Conservation (phyloP, 2,888 invertebrate genomes). For the Bruchidius siliquastri region DNA sequence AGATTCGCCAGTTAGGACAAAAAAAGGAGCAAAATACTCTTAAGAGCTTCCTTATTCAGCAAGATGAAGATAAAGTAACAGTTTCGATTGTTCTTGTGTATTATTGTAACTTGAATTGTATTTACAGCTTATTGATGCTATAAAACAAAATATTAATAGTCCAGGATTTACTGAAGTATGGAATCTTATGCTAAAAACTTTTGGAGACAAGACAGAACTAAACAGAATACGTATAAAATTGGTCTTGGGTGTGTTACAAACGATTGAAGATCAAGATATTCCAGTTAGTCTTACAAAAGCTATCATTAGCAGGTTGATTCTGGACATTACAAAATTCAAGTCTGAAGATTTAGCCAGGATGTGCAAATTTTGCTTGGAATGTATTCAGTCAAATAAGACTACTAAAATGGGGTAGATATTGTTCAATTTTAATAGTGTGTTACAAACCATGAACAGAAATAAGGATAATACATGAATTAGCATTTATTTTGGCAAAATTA, state of each 20-base stretch:
- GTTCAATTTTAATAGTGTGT: too few species aligned
- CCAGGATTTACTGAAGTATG: conserved; percentile 34
- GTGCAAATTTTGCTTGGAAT: conserved; percentile 53
- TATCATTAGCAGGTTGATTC: conserved; percentile 50
- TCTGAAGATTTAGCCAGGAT: conserved; percentile 53
- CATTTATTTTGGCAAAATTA: too few species aligned
- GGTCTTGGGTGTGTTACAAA: conserved; percentile 31
- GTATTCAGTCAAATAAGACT: conserved; percentile 51
- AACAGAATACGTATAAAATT: conserved; percentile 36
- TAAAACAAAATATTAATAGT: conserved; percentile 27
- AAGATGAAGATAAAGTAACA: conserved; percentile 27
- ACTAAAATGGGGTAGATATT: conserved; percentile 47
- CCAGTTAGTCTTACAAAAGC: conserved; percentile 45
- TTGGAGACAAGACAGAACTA: conserved; percentile 29
- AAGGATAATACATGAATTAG: too few species aligned
- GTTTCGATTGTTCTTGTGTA: neutral
- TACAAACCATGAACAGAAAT: too few species aligned
- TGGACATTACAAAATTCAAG: conserved; percentile 51
- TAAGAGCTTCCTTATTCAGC: conserved; percentile 15
- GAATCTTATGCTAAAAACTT: conserved; percentile 38
- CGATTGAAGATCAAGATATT: conserved; percentile 32
- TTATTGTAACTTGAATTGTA: neutral
- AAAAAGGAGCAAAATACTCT: conserved; percentile 29
- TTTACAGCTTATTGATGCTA: conserved; percentile 31
- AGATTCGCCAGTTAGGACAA: conserved; percentile 20